Evolutionary conservation across 2,888 invertebrate species (phyloP).

Genomic region (Agrochola circellaris): DNA sequence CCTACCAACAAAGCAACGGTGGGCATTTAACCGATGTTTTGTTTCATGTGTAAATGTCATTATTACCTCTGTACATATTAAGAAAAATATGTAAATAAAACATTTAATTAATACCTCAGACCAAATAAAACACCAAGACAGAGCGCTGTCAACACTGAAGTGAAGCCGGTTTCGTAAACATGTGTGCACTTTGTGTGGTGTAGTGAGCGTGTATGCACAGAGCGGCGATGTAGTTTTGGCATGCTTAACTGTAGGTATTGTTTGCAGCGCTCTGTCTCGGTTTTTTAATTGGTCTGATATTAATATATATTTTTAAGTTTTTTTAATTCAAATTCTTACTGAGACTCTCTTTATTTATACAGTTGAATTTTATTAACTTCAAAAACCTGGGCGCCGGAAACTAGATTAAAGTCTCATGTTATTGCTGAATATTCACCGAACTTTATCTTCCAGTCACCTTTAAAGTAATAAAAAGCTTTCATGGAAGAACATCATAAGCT

Average conservation of each 20-base stretch:
- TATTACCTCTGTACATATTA: neutral
- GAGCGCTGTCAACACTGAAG: no score
- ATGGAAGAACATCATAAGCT: neutral
- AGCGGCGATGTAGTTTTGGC: no score
- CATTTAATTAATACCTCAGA: neutral
- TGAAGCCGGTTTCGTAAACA: no score
- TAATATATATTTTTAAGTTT: no score
- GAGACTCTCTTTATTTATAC: no score
- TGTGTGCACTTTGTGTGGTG: no score
- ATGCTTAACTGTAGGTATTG: no score
- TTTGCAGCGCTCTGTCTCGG: no score
- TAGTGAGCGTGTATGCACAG: no score
- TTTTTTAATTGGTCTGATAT: no score
- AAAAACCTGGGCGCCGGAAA: neutral
- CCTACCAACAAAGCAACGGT: neutral
- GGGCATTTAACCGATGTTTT: neutral
- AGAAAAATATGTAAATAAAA: neutral
- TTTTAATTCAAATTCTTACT: no score
- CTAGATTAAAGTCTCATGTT: neutral
- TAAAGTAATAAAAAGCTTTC: neutral
- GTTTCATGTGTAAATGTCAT: neutral
- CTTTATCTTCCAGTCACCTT: neutral
- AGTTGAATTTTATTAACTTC: neutral
- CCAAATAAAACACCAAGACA: no score
- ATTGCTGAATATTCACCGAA: neutral